Evolutionary conservation across 2,113 vertebrate species (phyloP).

Genomic region (Nansenia antarctica): DNA sequence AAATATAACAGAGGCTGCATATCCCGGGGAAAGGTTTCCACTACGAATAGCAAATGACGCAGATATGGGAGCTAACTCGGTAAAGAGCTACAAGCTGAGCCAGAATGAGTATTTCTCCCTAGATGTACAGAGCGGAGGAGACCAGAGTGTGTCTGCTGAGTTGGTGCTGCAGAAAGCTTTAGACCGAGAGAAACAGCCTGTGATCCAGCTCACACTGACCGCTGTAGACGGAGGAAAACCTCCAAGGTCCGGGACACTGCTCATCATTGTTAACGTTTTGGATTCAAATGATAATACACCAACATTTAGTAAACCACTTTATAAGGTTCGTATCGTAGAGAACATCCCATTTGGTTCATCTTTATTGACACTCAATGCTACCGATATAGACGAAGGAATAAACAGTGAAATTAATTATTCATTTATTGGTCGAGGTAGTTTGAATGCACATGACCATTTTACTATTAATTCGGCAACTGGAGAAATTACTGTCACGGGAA

Average conservation of each 20-base stretch:
- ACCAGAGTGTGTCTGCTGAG: constrained; percentile 61
- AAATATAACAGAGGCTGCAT: constrained; percentile 67
- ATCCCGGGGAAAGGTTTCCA: constrained; percentile 59
- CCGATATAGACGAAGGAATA: constrained; percentile 74
- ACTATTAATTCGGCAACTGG: constrained; percentile 48
- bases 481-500: constrained; percentile 65
- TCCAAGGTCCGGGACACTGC: constrained; percentile 61
- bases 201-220: constrained; percentile 60
- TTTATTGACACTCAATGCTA: constrained; percentile 62
- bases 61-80: constrained; percentile 61
- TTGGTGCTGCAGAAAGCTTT: constrained; percentile 69
- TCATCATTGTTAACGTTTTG: constrained; percentile 62
- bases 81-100: constrained; percentile 71
- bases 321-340: constrained; percentile 69
- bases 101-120: constrained; percentile 71
- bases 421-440: constrained; percentile 75
- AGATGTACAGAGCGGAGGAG: constrained; percentile 66
- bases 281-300: constrained; percentile 77
- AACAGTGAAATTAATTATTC: constrained; percentile 72
- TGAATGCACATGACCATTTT: constrained; percentile 57
- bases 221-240: constrained; percentile 75
- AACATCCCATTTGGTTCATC: constrained; percentile 52
- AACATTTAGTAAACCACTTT: constrained; percentile 66
- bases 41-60: constrained; percentile 60
- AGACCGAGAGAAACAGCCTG: constrained; percentile 66